Evolutionary conservation across 2,888 invertebrate genomes (phyloP).

Genomic region (Pandemis corylana): DNA sequence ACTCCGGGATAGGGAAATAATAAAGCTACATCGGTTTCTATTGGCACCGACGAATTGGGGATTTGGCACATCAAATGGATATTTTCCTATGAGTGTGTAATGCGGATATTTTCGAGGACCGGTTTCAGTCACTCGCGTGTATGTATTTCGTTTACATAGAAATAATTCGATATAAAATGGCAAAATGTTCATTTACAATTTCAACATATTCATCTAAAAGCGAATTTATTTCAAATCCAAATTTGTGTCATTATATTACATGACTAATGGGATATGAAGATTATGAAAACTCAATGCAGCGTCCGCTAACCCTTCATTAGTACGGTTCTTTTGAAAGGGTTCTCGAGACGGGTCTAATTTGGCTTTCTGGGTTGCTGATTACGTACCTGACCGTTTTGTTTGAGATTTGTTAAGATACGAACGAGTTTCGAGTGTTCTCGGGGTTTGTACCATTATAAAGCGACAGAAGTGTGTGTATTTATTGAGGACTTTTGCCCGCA

Average conservation of each 20-base stretch:
- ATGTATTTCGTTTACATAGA: no score
- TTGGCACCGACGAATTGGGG: constrained; percentile 36
- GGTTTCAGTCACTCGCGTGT: no score
- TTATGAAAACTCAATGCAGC: constrained; percentile 36
- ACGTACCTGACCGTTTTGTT: constrained; percentile 62
- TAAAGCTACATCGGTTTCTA: constrained; percentile 48
- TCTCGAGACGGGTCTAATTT: constrained; percentile 81
- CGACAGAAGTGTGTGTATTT: background rate
- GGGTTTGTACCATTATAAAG: background rate
- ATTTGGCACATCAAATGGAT: background rate
- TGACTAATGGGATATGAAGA: constrained; percentile 10
- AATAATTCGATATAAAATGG: no score
- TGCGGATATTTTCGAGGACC: no score
- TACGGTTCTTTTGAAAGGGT: constrained; percentile 69
- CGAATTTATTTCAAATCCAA: background rate
- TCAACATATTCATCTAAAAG: background rate
- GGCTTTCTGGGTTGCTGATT: constrained; percentile 79
- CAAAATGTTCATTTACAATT: background rate
- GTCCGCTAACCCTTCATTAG: constrained; percentile 76
- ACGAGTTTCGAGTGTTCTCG: constrained; percentile 46
- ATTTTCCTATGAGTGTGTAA: no score
- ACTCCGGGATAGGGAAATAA: constrained; percentile 47
- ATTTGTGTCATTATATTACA: background rate
- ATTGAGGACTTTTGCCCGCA: no score
- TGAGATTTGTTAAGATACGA: constrained; percentile 66